A percentile compares a stretch with the other conserved stretches of the same genome.
Conservation (phyloP, 2,113 vertebrate genomes). For the Turnix velox region DNA sequence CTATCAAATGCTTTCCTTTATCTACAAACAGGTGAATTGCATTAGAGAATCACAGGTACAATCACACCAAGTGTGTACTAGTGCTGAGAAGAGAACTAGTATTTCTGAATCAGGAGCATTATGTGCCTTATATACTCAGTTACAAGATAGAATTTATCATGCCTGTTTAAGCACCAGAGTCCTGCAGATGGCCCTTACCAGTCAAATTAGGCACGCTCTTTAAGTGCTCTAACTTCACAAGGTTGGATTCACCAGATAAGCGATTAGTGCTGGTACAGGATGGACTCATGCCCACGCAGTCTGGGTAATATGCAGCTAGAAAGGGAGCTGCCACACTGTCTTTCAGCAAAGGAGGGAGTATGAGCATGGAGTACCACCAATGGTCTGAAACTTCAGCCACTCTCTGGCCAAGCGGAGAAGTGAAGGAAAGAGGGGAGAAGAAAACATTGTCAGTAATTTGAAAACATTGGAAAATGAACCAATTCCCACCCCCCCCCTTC, state of each 20-base stretch:
- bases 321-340: slow-evolving; percentile 92
- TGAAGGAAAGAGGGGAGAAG: slow-evolving; percentile 33
- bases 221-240: slow-evolving; percentile 81
- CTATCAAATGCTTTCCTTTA: neutral
- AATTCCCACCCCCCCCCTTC: neutral
- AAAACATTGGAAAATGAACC: slow-evolving; percentile 9
- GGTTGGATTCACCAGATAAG: slow-evolving; percentile 60
- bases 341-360: slow-evolving; percentile 93
- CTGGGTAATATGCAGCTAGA: slow-evolving; percentile 92
- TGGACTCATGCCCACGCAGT: slow-evolving; percentile 99
- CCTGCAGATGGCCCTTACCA: slow-evolving; percentile 66
- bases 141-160: neutral
- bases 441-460: slow-evolving; percentile 16
- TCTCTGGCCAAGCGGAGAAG: slow-evolving; percentile 76
- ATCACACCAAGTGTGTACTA: neutral
- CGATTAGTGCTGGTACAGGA: slow-evolving; percentile 81
- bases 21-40: neutral
- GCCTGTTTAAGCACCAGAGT: slow-evolving; percentile 20
- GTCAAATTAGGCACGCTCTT: slow-evolving; percentile 69
- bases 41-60: neutral
- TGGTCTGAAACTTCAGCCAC: slow-evolving; percentile 91
- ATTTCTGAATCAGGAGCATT: neutral
- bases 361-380: slow-evolving; percentile 98
- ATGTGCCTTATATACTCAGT: neutral
- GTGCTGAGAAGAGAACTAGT: neutral